Evolutionary conservation across 2,113 vertebrate genomes (phyloP).

Genomic region (Chaetops frenatus): DNA sequence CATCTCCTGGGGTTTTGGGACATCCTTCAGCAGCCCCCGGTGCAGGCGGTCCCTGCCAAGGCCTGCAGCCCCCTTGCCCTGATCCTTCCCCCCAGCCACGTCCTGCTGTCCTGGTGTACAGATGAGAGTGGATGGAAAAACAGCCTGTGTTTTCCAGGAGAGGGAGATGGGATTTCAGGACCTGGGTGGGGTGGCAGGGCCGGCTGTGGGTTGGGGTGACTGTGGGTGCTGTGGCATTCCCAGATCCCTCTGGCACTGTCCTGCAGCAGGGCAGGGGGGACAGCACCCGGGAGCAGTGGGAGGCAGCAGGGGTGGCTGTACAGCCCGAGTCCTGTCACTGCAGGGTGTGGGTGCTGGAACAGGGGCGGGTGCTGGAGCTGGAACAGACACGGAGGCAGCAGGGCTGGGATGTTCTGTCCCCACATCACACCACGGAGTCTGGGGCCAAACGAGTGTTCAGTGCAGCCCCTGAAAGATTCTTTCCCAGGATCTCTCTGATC

Average conservation of each 20-base stretch:
- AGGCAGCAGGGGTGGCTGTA: fast-evolving
- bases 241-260: background rate
- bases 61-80: background rate
- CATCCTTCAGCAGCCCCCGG: fast-evolving
- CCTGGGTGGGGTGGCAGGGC: fast-evolving
- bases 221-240: background rate
- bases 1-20: background rate
- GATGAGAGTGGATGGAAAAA: background rate
- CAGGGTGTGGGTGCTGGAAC: background rate
- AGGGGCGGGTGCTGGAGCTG: background rate
- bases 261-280: background rate
- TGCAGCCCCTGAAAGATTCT: background rate
- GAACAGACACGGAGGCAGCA: fast-evolving
- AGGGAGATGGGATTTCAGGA: background rate
- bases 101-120: fast-evolving
- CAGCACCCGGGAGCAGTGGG: fast-evolving
- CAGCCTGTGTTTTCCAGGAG: fast-evolving
- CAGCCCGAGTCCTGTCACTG: background rate
- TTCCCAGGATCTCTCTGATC: background rate
- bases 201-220: background rate
- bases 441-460: background rate
- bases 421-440: fast-evolving
- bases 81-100: background rate
- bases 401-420: fast-evolving
- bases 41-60: background rate